A percentile compares a stretch with the other conserved stretches of the same genome.
Evolutionary conservation across 2,113 vertebrate species (phyloP).

Genomic region (Strix aluco): DNA sequence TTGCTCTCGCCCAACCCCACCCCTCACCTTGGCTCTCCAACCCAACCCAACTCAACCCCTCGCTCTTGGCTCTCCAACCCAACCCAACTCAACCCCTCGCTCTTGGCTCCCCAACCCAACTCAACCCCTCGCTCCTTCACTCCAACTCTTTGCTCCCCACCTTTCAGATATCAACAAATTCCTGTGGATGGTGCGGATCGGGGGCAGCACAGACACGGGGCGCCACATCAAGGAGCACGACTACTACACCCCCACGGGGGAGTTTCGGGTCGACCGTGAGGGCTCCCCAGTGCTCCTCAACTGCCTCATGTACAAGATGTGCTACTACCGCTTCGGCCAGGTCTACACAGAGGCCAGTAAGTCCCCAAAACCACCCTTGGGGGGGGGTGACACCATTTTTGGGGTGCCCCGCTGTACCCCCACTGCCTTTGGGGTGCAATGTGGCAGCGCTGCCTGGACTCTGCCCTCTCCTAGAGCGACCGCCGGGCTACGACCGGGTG

Average conservation of each 20-base stretch:
- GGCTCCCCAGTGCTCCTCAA: conserved; percentile 96
- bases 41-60: not conserved
- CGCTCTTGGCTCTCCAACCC: no score
- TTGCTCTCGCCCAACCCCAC: no score
- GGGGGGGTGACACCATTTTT: fast-evolving
- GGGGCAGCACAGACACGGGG: conserved; percentile 96
- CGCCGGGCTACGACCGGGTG: conserved; percentile 95
- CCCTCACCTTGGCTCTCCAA: not conserved
- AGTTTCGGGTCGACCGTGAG: conserved; percentile 95
- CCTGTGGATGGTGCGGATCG: conserved; percentile 98
- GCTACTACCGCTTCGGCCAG: conserved; percentile 98
- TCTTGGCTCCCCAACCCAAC: not conserved
- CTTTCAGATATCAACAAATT: conserved; percentile 95
- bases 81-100: not conserved
- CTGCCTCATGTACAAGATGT: conserved; percentile 99
- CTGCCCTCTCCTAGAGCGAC: conserved; percentile 83
- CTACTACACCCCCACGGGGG: conserved; percentile 96
- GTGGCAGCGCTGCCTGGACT: not conserved
- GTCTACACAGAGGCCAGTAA: conserved; percentile 99
- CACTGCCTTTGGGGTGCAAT: fast-evolving
- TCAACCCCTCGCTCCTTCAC: not conserved
- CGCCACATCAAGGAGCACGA: conserved; percentile 98
- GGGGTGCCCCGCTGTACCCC: fast-evolving
- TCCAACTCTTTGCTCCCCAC: not conserved
- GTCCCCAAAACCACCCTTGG: conserved; percentile 30